These are phyloP conservation scores for Melanotaenia pygmaea DNA, from an alignment of 2,797 vertebrate species.

Conservation along the genomic window DNA sequence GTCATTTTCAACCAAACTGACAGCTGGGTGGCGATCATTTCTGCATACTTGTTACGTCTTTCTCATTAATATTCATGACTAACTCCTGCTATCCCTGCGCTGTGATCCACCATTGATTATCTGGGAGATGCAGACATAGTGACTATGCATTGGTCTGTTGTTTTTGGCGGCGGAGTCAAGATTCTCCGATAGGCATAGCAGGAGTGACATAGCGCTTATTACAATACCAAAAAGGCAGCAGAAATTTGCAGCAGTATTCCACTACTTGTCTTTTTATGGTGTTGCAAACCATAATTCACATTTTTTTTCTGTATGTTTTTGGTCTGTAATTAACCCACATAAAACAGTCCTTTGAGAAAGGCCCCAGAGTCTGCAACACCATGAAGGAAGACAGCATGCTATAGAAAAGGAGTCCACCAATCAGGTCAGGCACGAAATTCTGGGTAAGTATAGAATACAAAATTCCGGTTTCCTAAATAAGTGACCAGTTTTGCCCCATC, in stretches of 20 bases:
- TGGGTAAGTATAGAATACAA: background rate
- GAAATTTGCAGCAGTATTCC: background rate
- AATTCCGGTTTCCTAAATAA: background rate
- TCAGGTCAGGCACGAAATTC: background rate
- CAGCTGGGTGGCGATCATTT: no score
- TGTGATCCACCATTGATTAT: no score
- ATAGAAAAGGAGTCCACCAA: background rate
- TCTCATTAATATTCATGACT: no score
- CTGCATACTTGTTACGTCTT: no score
- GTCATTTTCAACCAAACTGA: no score
- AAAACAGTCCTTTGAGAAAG: background rate
- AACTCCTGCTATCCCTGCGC: no score
- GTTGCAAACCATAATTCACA: background rate
- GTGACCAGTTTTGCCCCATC: background rate
- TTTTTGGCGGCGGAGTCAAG: no score
- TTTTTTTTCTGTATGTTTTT: background rate
- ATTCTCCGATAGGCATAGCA: no score
- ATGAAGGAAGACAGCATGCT: no score
- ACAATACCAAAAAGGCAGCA: background rate
- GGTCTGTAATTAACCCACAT: background rate
- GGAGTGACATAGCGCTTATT: no score
- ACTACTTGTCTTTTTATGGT: background rate
- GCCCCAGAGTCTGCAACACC: background rate
- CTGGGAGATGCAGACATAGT: no score
- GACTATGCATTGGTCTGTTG: no score